phyloP scores from a whole-genome alignment of 1,140 invertebrate genomes.

The Diachasma alloeum region DNA sequence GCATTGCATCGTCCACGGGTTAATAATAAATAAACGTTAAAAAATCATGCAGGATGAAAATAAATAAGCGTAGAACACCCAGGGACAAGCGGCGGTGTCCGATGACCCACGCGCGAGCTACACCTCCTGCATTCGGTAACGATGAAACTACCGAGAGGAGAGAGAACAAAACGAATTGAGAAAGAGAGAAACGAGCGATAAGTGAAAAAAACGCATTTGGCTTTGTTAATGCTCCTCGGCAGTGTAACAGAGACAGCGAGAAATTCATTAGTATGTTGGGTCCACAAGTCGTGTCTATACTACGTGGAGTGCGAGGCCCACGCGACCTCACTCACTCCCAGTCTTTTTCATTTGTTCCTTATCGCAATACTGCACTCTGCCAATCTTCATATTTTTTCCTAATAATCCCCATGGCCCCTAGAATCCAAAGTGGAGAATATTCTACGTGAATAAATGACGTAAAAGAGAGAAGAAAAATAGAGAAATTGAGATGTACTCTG shows the following conservation, averaged over 20 bases:
- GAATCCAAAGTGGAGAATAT: not conserved
- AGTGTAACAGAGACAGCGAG: not conserved
- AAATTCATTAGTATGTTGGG: conserved; percentile 31
- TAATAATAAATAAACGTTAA: not conserved
- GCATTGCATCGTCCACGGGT: not conserved
- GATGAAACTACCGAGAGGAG: not conserved
- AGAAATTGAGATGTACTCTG: not conserved
- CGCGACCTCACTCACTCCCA: conserved; percentile 21
- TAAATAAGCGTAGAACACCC: conserved; percentile 16
- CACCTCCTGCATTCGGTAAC: conserved; percentile 24
- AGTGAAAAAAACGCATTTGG: not conserved
- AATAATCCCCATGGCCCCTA: not conserved
- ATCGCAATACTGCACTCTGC: not conserved
- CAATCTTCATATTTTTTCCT: not conserved
- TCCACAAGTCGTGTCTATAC: conserved; percentile 10
- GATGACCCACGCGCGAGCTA: conserved; percentile 30
- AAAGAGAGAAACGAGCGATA: not conserved
- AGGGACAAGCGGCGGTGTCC: conserved; percentile 4
- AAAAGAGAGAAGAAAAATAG: not conserved
- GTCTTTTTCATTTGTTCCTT: conserved; percentile 1
- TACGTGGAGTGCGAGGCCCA: conserved; percentile 29
- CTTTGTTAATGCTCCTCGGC: not conserved
- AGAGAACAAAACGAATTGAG: not conserved
- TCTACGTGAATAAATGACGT: not conserved
- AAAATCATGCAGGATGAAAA: not conserved